Evolutionary conservation across 2,113 vertebrate genomes (phyloP), one percentile per base, ranked within the genome.

Genomic region (Leptodactylus fuscus): DNA sequence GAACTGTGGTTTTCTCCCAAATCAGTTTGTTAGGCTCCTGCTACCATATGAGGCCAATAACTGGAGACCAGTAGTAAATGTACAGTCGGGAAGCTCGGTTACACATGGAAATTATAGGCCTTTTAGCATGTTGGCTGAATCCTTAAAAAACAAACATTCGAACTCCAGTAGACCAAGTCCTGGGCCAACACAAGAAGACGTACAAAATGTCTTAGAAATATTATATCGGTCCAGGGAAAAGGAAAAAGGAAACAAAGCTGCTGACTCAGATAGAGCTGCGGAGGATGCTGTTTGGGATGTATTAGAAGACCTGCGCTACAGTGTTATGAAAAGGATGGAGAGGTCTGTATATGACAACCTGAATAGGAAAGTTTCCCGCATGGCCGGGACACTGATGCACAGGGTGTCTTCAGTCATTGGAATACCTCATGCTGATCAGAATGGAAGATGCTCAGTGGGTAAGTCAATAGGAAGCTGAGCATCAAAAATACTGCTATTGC

Each of bases 11-110:
- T 93, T 96, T 77, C 92, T 85, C 9, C 88, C 95, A 12, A 93
- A 92, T 60, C 97, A 96, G 95, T 87, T 96, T 70, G 93, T 95
- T 87, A 92, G 95, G 87, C 88, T 97, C 55, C 85, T 95, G 55
- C 87, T 91, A 65, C 90, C 96, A 44, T 81, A 97, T 74, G 94
- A 96, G 81, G 94, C 92, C 2, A 94, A 90, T n/a, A 95, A 93
- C 87, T 97, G 96, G 96, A 96, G 93, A 87, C 93, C 96, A 3
- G 89, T 96, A 53, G 91, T 96, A 70, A 96, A 93, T 89, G 87
- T 96, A 62, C 95, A 95, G 85, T 91, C 96, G 34, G 86, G 86
- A 65, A 87, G n/a, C 34, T 87, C 87, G 65, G 89, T 87, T 0
- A 36, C 85, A 1, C 88, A 89, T 38, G 94, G 91, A 24, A 93